Evolutionary conservation across 2,888 invertebrate species (phyloP).

Genomic region (Pseudoips prasinana): DNA sequence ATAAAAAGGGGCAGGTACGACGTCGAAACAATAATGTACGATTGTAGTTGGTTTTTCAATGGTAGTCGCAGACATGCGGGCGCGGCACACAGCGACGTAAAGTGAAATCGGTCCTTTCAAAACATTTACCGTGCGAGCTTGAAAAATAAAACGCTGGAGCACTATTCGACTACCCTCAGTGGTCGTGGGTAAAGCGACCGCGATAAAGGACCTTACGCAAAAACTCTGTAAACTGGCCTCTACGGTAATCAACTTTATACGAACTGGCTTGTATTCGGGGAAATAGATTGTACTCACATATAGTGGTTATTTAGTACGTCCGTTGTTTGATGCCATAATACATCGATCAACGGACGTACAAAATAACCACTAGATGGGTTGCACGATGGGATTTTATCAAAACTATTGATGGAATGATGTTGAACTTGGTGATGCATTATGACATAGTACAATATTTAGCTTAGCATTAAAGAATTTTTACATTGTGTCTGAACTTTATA

Average conservation of each 20-base stretch:
- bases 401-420: too few relatives aligned
- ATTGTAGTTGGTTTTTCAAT: conserved; percentile 77
- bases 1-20: conserved; percentile 69
- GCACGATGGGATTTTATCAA: too few relatives aligned
- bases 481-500: too few relatives aligned
- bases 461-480: too few relatives aligned
- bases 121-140: conserved; percentile 71
- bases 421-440: conserved; percentile 2
- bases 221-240: conserved; percentile 34
- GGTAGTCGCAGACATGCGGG: conserved; percentile 66
- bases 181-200: conserved; percentile 51
- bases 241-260: conserved; percentile 38
- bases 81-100: conserved; percentile 50
- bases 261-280: conserved; percentile 22
- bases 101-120: conserved; percentile 80
- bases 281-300: conserved; percentile 27
- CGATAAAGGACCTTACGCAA: conserved; percentile 50
- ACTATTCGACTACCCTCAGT: conserved; percentile 60
- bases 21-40: conserved; percentile 76
- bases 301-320: conserved; percentile 1
- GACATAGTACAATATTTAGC: conserved; percentile 3
- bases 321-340: conserved; percentile 3
- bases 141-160: conserved; percentile 67
- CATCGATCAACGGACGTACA: too few relatives aligned
- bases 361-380: too few relatives aligned